Percentiles rank a stretch among this genome's conserved stretches.
Conservation (phyloP, 2,888 invertebrate genomes). For the Chesias legatella region DNA sequence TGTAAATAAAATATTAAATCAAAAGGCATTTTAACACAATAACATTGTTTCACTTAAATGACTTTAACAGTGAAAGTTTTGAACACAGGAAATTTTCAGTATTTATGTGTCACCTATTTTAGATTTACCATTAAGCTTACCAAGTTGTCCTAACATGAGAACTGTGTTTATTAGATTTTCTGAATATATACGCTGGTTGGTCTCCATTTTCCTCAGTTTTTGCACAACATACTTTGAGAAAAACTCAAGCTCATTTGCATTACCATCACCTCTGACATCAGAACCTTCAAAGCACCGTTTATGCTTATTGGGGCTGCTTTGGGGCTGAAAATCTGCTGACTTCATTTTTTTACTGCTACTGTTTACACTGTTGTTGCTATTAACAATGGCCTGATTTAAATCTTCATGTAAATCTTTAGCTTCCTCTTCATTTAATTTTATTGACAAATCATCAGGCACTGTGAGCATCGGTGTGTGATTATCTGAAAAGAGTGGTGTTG, state of each 20-base stretch:
- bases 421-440: conserved; percentile 73
- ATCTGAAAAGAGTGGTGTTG: conserved; percentile 66
- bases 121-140: conserved; percentile 66
- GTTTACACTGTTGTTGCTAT: conserved; percentile 34
- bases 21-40: no score
- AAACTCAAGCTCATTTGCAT: conserved; percentile 70
- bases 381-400: conserved; percentile 56
- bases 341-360: conserved; percentile 40
- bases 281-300: conserved; percentile 47
- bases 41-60: no score
- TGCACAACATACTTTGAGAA: conserved; percentile 75
- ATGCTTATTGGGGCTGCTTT: conserved; percentile 50
- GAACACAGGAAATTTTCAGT: conserved; percentile 6
- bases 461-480: conserved; percentile 74
- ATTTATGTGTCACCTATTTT: conserved; percentile 55
- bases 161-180: conserved; percentile 76
- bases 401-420: conserved; percentile 65
- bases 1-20: no score
- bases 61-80: no score
- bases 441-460: conserved; percentile 74
- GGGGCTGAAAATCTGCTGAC: conserved; percentile 37
- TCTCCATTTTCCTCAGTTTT: conserved; percentile 71
- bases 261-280: conserved; percentile 42
- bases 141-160: conserved; percentile 70
- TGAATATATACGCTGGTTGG: conserved; percentile 73